These are phyloP conservation scores for Xestia c-nigrum DNA, from an alignment of 2,888 invertebrate genomes.

Conservation along the genomic window DNA sequence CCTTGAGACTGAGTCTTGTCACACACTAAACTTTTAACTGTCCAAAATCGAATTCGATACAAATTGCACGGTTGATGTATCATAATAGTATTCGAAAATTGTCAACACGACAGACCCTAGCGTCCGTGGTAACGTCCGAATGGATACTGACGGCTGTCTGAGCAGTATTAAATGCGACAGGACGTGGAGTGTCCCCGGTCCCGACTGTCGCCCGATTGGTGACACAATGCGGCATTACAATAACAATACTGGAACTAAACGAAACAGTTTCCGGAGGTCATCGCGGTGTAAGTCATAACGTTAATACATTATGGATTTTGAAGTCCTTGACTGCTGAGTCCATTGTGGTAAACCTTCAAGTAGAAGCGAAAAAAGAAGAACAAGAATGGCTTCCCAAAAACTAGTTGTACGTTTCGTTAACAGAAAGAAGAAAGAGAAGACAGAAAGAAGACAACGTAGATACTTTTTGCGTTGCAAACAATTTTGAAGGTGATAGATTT, in stretches of 20 bases:
- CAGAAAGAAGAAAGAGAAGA: no score
- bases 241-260: slow-evolving; percentile 82
- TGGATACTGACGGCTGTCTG: slow-evolving; percentile 39
- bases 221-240: slow-evolving; percentile 82
- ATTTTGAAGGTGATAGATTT: background rate
- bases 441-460: background rate
- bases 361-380: background rate
- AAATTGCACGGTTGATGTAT: background rate
- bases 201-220: slow-evolving; percentile 54
- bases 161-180: slow-evolving; percentile 37
- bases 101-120: background rate
- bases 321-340: slow-evolving; percentile 35
- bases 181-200: slow-evolving; percentile 52
- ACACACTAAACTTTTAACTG: slow-evolving; percentile 9
- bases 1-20: slow-evolving; percentile 24
- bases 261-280: slow-evolving; percentile 80
- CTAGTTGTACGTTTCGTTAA: background rate
- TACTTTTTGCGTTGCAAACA: background rate
- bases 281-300: slow-evolving; percentile 60
- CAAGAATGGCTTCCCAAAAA: slow-evolving; percentile 18
- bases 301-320: slow-evolving; percentile 22
- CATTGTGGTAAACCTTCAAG: slow-evolving; percentile 13
- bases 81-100: slow-evolving; percentile 2
- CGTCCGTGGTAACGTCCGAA: slow-evolving; percentile 38
- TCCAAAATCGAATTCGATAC: slow-evolving; percentile 16